Evolutionary conservation across 2,888 invertebrate genomes (phyloP), one percentile per base, ranked within the genome.

Genomic region (Schizaphis graminum): DNA sequence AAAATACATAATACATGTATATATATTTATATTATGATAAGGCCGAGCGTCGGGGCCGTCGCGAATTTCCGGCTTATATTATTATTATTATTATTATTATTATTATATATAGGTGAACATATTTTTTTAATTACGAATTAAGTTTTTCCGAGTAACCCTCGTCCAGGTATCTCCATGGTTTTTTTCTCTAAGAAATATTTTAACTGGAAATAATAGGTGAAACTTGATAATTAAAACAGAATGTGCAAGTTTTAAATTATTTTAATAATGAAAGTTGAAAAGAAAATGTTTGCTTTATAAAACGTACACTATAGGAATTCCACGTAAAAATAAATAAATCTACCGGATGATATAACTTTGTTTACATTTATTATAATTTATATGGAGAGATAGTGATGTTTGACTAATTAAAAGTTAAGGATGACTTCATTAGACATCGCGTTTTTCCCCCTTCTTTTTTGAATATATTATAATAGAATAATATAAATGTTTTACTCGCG

Each of bases 191-290:
- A 93, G 88, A 93, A 93, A 93, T 89, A 89, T 93, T 93, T 89
- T 89, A 89, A 93, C 92, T 89, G 88, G 92, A 93, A 88, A 56
- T 93, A 93, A 93, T 89, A 93, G 88, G 53, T 56, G 67, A 89
- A 92, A 92, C 87, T 88, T 89, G 67, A 77, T 89, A 93, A 93
- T 93, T 93, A 93, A 93, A 93, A 89, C 88, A 44, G 77, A 93
- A 93, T 89, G 88, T 89, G 67, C 88, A 93, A 77, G 77, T 93
- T 89, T 93, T 89, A 56, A 93, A 93, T 93, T 53, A 93, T 93
- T 89, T 89, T 89, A 93, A 53, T 89, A 89, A 89, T 89, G 77
- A 93, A 93, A 77, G 92, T 93, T 93, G 53, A 89, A 92, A 87
- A 93, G 92, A 89, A 77, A 92, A 93, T 89, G 88, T 67, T 88